phyloP scores from a whole-genome alignment of 1,140 invertebrate species.

The Frieseomelitta varia region DNA sequence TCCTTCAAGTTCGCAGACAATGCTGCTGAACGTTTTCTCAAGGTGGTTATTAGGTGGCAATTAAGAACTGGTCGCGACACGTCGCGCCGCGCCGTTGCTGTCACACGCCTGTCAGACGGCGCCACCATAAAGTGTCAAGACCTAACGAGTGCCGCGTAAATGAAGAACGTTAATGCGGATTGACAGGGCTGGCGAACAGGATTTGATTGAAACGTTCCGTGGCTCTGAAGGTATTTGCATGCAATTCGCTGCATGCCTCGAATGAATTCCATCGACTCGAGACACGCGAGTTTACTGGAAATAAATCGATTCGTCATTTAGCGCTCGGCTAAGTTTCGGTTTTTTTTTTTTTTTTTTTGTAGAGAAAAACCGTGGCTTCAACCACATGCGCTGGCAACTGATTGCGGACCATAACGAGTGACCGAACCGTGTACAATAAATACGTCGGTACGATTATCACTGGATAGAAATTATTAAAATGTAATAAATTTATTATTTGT shows the following conservation, averaged over 20 bases:
- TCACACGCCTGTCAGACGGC: constrained; percentile 35
- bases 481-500: no score
- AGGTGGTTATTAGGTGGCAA: constrained; percentile 1
- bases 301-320: background rate
- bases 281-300: background rate
- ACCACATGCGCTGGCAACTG: no score
- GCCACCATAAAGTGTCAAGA: constrained; percentile 50
- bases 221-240: constrained; percentile 18
- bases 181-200: constrained; percentile 39
- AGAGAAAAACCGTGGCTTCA: background rate
- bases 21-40: background rate
- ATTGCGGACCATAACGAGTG: no score
- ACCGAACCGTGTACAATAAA: no score
- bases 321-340: no score
- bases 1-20: background rate
- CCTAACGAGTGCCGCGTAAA: constrained; percentile 19
- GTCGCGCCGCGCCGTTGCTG: constrained; percentile 4
- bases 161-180: constrained; percentile 40
- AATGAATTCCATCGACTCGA: background rate
- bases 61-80: constrained; percentile 13
- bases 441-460: no score
- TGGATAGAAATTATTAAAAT: no score
- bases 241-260: background rate
- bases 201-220: constrained; percentile 45
- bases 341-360: background rate